phyloP scores from a whole-genome alignment of 2,113 vertebrate species.

The Cichladusa arquata region DNA sequence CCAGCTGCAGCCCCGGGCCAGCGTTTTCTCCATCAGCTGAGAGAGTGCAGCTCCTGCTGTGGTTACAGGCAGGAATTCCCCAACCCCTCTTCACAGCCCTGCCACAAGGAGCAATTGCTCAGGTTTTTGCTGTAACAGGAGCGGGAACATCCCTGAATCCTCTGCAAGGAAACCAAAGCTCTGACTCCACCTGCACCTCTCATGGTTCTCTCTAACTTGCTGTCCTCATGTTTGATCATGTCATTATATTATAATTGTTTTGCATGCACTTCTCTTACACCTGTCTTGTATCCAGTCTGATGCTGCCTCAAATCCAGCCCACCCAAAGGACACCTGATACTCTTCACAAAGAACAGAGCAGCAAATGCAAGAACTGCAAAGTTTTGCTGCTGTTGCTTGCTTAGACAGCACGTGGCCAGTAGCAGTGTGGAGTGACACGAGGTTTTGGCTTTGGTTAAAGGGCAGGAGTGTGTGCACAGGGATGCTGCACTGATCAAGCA shows the following conservation, averaged over 20 bases:
- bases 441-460: neutral
- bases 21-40: neutral
- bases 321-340: neutral
- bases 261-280: conserved; percentile 16
- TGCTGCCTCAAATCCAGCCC: conserved; percentile 25
- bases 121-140: neutral
- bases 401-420: neutral
- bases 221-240: conserved; percentile 17
- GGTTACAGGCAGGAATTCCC: neutral
- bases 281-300: conserved; percentile 2
- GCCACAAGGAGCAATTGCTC: neutral
- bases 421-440: neutral
- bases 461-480: neutral
- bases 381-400: conserved; percentile 4
- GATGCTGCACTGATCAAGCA: neutral
- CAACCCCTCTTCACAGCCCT: fast-evolving
- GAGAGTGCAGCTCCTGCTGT: neutral
- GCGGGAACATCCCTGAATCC: neutral
- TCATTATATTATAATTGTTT: conserved; percentile 23
- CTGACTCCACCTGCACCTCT: neutral
- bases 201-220: neutral
- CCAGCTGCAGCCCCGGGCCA: neutral
- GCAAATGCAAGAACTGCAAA: conserved; percentile 25
- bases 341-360: neutral
- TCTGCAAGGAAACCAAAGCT: neutral